Evolutionary conservation across 2,888 invertebrate genomes (phyloP), one percentile per base, ranked within the genome.

Genomic region (Euspilapteryx auroguttella): DNA sequence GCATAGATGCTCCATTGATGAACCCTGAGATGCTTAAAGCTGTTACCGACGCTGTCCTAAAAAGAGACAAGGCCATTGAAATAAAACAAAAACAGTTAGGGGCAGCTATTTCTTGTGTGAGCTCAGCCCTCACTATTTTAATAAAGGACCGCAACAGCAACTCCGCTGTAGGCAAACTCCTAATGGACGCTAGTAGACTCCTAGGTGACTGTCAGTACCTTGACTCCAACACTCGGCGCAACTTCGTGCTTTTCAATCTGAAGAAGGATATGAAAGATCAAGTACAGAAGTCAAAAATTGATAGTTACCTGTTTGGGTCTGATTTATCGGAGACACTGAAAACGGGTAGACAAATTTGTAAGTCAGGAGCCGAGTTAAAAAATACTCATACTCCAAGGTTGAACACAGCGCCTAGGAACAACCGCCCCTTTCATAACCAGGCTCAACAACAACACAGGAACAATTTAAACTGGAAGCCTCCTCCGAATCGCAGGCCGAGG

Each of bases 141-240:
- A 6, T 17, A 8, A 6, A 5, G 8, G 8, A 8, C 8, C 5
- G 8, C 5, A 17, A 17, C 8, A 17, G 5, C 5, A 17, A 17
- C 17, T 6, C 5, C 5, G 17, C 5, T 8, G 5, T 17, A 17
- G 5, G 5, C 8, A 5, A 8, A 17, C 17, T 6, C 8, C 17
- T 17, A 17, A 17, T 17, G 5, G 17, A 17, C 8, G 8, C 17
- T 17, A 8, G 17, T 5, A 5, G 17, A 6, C 5, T 8, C 8
- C 5, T 17, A 8, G 5, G 31, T 22, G 31, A 31, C n/a, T 22
- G 31, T n/a, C 31, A 31, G 13, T 24, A 28, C 11, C 11, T 11
- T 4, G 31, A 31, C 12, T 5, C 31, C 8, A 9, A 12, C 10
- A 25, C 21, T 1, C 13, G 27, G 9, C 13, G 28, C 2, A 25